A percentile compares a stretch with the other conserved stretches of the same genome.
Conservation (phyloP, 1,140 invertebrate genomes). For the Drosophila littoralis region DNA sequence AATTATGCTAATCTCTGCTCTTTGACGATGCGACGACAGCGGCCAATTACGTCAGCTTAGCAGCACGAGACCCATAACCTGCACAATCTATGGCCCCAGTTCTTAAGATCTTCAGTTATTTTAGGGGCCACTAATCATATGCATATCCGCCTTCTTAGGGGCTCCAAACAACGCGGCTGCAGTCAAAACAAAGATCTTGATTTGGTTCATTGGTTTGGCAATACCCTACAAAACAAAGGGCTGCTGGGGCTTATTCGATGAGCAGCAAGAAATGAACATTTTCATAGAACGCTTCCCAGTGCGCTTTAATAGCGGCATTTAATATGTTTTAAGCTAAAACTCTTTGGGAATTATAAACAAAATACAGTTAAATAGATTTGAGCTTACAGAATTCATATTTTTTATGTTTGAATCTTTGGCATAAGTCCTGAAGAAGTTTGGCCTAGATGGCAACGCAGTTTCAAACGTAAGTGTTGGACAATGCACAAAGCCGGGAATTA, state of each 20-base stretch:
- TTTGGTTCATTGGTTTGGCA: constrained; percentile 28
- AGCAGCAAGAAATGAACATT: background rate
- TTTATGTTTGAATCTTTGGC: no score
- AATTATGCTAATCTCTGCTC: constrained; percentile 43
- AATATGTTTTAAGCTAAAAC: no score
- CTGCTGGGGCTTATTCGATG: background rate
- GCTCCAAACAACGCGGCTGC: constrained; percentile 17
- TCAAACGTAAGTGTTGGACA: no score
- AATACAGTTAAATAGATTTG: no score
- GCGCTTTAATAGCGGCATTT: no score
- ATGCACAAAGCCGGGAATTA: no score
- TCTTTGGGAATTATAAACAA: no score
- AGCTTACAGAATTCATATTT: no score
- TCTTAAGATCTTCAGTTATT: constrained; percentile 8
- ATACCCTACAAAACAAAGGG: background rate
- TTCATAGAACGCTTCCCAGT: no score
- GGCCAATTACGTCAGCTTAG: constrained; percentile 53
- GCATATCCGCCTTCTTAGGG: constrained; percentile 34
- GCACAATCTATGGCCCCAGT: constrained; percentile 31
- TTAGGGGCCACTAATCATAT: constrained; percentile 29
- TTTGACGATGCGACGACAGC: constrained; percentile 45
- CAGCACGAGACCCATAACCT: constrained; percentile 39
- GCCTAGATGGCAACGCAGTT: no score
- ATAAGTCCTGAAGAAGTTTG: no score
- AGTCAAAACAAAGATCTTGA: constrained; percentile 39